Conservation (phyloP, 2,113 vertebrate species). For the Rhagologus leucostigma region DNA sequence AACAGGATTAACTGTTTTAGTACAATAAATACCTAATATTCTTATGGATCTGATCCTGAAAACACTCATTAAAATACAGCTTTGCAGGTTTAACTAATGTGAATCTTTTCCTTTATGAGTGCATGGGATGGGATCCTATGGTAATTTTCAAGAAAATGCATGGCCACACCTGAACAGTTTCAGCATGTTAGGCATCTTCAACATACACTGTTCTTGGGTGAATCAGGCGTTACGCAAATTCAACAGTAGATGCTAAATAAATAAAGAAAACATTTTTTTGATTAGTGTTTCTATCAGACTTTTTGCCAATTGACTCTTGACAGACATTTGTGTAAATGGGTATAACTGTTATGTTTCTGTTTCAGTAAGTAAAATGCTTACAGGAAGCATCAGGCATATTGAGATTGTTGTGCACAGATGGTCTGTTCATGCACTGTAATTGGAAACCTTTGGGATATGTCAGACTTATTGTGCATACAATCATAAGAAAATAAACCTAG, state of each 20-base stretch:
- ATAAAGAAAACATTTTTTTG: background rate
- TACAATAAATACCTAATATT: background rate
- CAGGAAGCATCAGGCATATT: constrained; percentile 27
- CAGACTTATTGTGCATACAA: background rate
- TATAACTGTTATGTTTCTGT: background rate
- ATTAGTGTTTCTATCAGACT: background rate
- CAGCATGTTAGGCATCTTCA: background rate
- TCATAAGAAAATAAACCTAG: background rate
- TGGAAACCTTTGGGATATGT: constrained; percentile 32
- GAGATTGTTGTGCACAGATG: constrained; percentile 42
- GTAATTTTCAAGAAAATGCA: background rate
- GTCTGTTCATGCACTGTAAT: background rate
- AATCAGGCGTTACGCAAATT: background rate
- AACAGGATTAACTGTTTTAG: background rate
- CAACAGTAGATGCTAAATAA: background rate
- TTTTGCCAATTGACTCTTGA: background rate
- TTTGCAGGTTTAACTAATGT: background rate
- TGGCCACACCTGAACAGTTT: background rate
- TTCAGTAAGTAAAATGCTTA: constrained; percentile 10
- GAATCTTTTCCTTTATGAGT: background rate
- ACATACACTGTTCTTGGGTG: background rate
- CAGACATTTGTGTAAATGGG: background rate
- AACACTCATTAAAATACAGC: background rate
- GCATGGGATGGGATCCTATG: background rate
- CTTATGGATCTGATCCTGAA: background rate